Base-by-base conservation (phyloP, 2,797 vertebrate species). In the Enteromius unitaeniatus region DNA sequence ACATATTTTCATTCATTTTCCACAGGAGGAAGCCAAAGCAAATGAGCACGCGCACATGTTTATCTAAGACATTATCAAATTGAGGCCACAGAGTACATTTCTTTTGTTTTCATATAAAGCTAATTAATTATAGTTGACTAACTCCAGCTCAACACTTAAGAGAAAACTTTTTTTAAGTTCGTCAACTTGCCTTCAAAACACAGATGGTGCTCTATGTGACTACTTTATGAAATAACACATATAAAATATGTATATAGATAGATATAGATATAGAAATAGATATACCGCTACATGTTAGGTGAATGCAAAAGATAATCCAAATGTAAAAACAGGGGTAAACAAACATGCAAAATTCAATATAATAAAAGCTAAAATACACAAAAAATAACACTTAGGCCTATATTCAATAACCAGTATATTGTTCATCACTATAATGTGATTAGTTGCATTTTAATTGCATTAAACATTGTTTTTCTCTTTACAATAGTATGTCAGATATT, bases 1-100 rank as follows among this genome's bases (percentile, higher is more conserved):
- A 79, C 75, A 73, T 49, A 10, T 69, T 60, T 73, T 64, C 76
- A 73, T 72, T 65, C 40, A 84, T 84, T 55, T 60, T 31, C 42
- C 64, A 78, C 74, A 42, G 49, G 53, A 70, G 53, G 40, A 45
- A 62, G 74, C 11, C 23, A 42, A 15, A 42, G 64, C n/a, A 26
- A 68, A 75, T 2, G 21, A 58, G 31, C 74, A 49, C 51, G 37
- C 5, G 0, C 4, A 78, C 53, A 62, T 62, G 51, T 19, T 23
- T 49, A 58, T 76, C 73, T 58, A 40, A 76, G 51, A 76, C 21
- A 0, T 40, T 15, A 58, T 76, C 73, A 58, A 58, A 76, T 40
- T 40, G 51, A 75, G 31, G 31, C 31, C 31, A 75, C 37, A 40
- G 19, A 51, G 23, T 23, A 58, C 21, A 23, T 28, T n/a, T 75